phyloP scores from a whole-genome alignment of 1,140 invertebrate genomes.

The Zaprionus vittiger region DNA sequence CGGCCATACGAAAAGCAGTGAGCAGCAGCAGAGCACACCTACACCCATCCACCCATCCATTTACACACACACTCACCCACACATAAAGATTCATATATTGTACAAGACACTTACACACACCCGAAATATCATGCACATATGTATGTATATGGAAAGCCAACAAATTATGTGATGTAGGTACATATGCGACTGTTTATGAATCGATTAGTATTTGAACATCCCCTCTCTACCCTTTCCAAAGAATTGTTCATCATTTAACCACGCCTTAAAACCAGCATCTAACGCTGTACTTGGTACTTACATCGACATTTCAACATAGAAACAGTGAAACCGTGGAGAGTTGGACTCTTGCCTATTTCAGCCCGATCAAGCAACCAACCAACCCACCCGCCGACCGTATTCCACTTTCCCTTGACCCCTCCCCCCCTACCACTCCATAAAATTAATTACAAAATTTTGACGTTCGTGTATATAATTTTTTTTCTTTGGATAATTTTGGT shows the following conservation, averaged over 20 bases:
- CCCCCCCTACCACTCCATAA: not conserved
- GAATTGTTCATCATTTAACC: constrained; percentile 29
- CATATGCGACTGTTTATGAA: constrained; percentile 72
- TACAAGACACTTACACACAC: constrained; percentile 11
- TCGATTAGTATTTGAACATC: constrained; percentile 74
- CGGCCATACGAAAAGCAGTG: constrained; percentile 48
- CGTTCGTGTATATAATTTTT: constrained; percentile 84
- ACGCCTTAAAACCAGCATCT: not conserved
- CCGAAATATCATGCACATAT: not conserved
- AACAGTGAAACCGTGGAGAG: not conserved
- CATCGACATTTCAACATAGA: constrained; percentile 1
- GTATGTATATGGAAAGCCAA: constrained; percentile 77
- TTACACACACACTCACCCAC: constrained; percentile 5
- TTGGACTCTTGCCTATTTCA: constrained; percentile 6
- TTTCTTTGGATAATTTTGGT: constrained; percentile 45
- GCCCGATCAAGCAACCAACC: constrained; percentile 2
- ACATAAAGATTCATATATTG: constrained; percentile 21
- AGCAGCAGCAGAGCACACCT: constrained; percentile 51
- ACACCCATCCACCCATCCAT: constrained; percentile 15
- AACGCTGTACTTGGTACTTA: constrained; percentile 1
- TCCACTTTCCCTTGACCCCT: not conserved
- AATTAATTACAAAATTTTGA: constrained; percentile 67
- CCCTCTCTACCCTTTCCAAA: not conserved
- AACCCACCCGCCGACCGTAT: not conserved
- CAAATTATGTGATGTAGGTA: constrained; percentile 57